Evolutionary conservation across 2,888 invertebrate genomes (phyloP).

Genomic region (Agrochola litura): DNA sequence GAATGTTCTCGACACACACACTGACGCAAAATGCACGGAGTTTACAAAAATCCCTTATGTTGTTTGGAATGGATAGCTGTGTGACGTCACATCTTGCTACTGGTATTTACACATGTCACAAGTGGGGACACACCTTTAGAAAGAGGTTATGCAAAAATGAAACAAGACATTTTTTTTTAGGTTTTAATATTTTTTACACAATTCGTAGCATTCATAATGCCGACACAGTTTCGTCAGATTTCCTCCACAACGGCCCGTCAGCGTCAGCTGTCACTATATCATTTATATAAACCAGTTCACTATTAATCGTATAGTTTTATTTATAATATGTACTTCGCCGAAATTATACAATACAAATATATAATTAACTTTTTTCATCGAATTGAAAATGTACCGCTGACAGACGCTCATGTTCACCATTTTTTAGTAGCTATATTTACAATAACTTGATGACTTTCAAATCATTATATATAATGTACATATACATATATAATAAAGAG

Average conservation of each 20-base stretch:
- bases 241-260: conserved; percentile 80
- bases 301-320: conserved; percentile 76
- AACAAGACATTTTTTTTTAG: conserved; percentile 88
- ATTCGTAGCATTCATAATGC: conserved; percentile 91
- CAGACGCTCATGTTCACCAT: conserved; percentile 80
- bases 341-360: conserved; percentile 88
- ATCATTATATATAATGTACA: conserved; percentile 88
- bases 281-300: conserved; percentile 81
- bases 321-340: conserved; percentile 79
- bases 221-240: conserved; percentile 84
- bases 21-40: background rate
- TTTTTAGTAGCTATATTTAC: conserved; percentile 88
- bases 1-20: background rate
- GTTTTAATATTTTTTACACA: conserved; percentile 91
- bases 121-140: background rate
- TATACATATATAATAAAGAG: conserved; percentile 88
- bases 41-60: background rate
- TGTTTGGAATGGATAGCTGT: background rate
- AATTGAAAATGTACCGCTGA: conserved; percentile 81
- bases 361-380: conserved; percentile 80
- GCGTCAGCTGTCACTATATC: conserved; percentile 74
- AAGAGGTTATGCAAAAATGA: conserved; percentile 74
- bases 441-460: conserved; percentile 88
- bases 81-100: background rate
- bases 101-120: background rate